Conservation (phyloP, 2,888 invertebrate genomes). For the Cecidostiba fungosa region DNA sequence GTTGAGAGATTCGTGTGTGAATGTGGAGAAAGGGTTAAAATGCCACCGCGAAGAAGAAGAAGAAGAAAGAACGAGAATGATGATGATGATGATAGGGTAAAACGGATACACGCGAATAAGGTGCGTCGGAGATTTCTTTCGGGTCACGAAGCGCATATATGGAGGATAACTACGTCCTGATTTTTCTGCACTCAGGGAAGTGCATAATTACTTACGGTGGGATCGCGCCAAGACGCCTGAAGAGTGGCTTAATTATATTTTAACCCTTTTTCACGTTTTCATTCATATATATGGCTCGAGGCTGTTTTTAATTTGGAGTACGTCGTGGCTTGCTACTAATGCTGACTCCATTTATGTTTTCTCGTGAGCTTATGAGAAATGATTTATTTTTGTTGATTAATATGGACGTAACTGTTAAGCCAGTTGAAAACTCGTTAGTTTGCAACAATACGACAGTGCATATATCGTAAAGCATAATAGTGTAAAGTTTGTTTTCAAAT, state of each 20-base stretch:
- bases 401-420: too few species aligned
- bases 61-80: background rate
- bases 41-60: background rate
- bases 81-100: constrained; percentile 40
- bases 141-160: constrained; percentile 49
- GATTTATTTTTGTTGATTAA: too few species aligned
- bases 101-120: constrained; percentile 53
- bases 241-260: constrained; percentile 50
- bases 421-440: too few species aligned
- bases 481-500: too few species aligned
- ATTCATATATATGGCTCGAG: background rate
- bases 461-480: too few species aligned
- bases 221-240: background rate
- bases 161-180: constrained; percentile 22
- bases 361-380: too few species aligned
- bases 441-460: too few species aligned
- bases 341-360: too few species aligned
- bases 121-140: constrained; percentile 39
- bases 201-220: constrained; percentile 24
- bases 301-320: background rate
- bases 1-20: background rate
- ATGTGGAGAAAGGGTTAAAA: background rate
- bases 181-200: background rate
- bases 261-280: constrained; percentile 15
- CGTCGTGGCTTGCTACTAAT: too few species aligned